Evolutionary conservation across 2,113 vertebrate species (phyloP).

Genomic region (Odocoileus virginianus): DNA sequence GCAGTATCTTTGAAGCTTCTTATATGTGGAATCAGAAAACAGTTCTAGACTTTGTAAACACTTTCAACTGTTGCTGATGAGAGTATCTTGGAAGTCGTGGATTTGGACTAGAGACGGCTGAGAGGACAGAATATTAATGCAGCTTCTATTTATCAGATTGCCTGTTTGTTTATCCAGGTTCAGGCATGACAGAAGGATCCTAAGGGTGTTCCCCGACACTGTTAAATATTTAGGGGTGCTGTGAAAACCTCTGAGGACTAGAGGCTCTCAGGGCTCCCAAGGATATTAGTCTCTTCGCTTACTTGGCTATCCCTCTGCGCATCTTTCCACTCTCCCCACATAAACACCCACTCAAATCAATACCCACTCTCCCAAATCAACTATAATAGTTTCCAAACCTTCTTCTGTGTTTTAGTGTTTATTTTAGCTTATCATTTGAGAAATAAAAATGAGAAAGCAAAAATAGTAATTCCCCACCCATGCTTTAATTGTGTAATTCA

Average conservation of each 20-base stretch:
- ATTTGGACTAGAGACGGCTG: background rate
- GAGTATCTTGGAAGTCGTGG: background rate
- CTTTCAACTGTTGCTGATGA: background rate
- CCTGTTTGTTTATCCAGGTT: background rate
- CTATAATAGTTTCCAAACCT: background rate
- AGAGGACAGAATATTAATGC: background rate
- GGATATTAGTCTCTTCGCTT: background rate
- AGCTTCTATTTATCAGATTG: background rate
- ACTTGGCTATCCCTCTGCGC: background rate
- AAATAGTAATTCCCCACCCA: background rate
- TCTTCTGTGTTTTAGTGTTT: background rate
- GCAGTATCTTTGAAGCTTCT: background rate
- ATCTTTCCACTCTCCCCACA: rapidly evolving
- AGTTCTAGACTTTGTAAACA: background rate
- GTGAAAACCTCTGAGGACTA: background rate
- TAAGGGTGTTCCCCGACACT: background rate
- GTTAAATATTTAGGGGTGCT: background rate
- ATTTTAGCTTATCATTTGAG: background rate
- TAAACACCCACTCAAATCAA: background rate
- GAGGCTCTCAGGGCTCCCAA: background rate
- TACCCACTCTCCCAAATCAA: background rate
- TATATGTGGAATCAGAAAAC: background rate
- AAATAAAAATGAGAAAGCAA: background rate
- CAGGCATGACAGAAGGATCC: background rate
- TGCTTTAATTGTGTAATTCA: background rate